phyloP scores from a whole-genome alignment of 2,888 invertebrate genomes.

The Apamea crenata region DNA sequence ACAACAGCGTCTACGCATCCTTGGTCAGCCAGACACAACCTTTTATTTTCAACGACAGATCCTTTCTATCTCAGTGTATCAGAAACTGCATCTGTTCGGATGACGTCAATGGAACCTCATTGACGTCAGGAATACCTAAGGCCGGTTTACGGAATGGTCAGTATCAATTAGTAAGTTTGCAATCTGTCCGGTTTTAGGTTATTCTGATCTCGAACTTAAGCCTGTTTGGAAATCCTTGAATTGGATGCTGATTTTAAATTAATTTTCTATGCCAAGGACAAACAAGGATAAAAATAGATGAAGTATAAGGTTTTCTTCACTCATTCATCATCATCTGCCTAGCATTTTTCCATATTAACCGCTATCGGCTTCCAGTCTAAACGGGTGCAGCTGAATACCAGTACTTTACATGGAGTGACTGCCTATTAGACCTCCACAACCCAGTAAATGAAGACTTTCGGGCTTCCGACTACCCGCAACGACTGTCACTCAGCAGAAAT shows the following conservation, averaged over 20 bases:
- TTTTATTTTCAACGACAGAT: conserved; percentile 1
- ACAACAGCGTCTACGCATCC: neutral
- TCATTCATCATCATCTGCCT: neutral
- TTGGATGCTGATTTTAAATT: neutral
- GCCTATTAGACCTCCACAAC: neutral
- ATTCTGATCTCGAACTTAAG: conserved; percentile 1
- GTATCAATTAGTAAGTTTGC: conserved; percentile 15
- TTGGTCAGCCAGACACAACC: neutral
- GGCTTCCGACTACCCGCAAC: neutral
- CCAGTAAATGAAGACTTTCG: neutral
- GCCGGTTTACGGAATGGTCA: conserved; percentile 20
- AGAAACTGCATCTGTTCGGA: conserved; percentile 6
- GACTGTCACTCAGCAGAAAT: neutral
- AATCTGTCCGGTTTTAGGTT: conserved; percentile 7
- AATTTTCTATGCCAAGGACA: neutral
- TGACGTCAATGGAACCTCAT: conserved; percentile 49
- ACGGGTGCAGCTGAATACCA: neutral
- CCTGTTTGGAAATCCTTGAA: neutral
- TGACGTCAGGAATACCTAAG: conserved; percentile 45
- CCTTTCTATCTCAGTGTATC: neutral
- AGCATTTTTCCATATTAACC: too few species aligned
- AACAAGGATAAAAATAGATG: neutral
- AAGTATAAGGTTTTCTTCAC: neutral
- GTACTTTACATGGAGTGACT: neutral
- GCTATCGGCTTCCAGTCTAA: too few species aligned